Evolutionary conservation across 2,888 invertebrate genomes (phyloP), one percentile per base, ranked within the genome.

Genomic region (Oscheius sp.): DNA sequence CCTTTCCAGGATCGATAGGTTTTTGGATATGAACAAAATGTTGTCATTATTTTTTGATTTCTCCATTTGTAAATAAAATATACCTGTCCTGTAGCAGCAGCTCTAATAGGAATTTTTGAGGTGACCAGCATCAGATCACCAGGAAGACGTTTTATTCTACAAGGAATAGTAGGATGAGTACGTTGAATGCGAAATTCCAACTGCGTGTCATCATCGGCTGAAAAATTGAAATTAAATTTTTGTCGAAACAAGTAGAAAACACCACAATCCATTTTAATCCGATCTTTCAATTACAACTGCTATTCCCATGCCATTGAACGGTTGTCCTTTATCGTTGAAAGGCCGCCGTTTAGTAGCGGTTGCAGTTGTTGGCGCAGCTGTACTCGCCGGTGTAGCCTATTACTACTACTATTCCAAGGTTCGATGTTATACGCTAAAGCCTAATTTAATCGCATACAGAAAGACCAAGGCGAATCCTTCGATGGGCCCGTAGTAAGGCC

Each of bases 31-130:
- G 21, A 52, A 1, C n/a, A 23, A n/a, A 41, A 29, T n/a, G 49
- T 52, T 23, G 52, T 29, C 23, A 43, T 7, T 9, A 41, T 1
- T 63, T 35, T 43, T 18, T 35, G 9, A 35, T 35, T 35, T 35
- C 35, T 35, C 3, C 9, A 6, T 6, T 35, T 35, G 35, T 35
- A 35, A 9, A 35, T 61, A 29, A 41, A 29, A 1, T 7, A 45
- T 16, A 83, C 85, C 77, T 86, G 85, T 58, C 86, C 86, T 7
- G 80, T 74, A 25, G 85, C 84, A 23, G 83, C 81, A 0, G 86
- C 86, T 70, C 87, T 71, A 9, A 86, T 27, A 1, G 87, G 86
- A 12, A 80, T 59, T 25, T 49, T 46, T 3, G 84, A 78, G 12
- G n/a, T 56, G 1, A 86, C 77, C 7, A 70, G 49, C 5, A 83